phyloP scores from a whole-genome alignment of 2,797 vertebrate species.

The Scolopax bukidnonensis region DNA sequence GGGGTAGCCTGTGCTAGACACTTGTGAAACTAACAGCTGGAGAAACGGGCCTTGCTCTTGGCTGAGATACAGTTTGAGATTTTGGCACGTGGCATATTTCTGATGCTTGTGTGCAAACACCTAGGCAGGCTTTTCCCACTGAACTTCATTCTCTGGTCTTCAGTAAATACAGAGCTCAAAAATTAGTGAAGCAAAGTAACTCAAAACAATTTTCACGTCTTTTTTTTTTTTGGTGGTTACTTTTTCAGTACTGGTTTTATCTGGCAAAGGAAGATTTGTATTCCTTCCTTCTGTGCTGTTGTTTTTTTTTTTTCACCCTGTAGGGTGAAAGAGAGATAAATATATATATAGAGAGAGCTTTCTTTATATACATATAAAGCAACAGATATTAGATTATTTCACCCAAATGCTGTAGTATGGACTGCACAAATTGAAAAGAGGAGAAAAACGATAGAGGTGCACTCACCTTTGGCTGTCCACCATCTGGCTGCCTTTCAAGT shows the following conservation, averaged over 20 bases:
- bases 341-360: too few relatives aligned
- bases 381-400: not conserved
- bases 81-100: accelerated
- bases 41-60: not conserved
- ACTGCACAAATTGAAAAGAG: not conserved
- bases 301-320: not conserved
- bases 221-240: not conserved
- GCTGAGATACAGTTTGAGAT: not conserved
- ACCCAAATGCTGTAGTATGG: not conserved
- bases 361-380: not conserved
- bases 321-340: too few relatives aligned
- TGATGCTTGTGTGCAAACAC: not conserved
- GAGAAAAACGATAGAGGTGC: not conserved
- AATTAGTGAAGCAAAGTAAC: not conserved
- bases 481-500: not conserved
- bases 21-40: not conserved
- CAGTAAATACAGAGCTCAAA: not conserved
- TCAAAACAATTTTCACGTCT: not conserved
- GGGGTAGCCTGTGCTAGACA: not conserved
- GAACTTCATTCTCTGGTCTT: not conserved
- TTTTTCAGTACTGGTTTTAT: not conserved
- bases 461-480: not conserved
- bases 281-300: not conserved
- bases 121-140: not conserved
- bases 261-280: not conserved